A percentile compares a stretch with the other conserved stretches of the same genome.
These are phyloP conservation scores for Psittacus erithacus DNA, from an alignment of 2,113 vertebrate species.

Conservation along the genomic window DNA sequence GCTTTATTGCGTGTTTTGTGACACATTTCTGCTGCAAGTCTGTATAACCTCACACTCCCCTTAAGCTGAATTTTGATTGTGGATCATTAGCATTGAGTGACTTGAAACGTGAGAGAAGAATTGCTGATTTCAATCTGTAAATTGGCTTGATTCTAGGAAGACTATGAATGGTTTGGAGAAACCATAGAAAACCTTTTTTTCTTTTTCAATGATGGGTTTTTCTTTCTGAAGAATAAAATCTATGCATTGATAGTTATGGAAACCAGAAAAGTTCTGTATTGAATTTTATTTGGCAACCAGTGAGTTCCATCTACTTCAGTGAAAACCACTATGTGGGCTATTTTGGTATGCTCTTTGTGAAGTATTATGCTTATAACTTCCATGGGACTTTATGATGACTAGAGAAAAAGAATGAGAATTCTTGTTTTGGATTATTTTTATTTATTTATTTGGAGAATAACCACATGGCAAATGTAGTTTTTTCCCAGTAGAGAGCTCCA, in stretches of 20 bases:
- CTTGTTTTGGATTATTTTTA: conserved; percentile 25
- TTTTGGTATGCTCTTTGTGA: not conserved
- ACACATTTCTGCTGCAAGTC: not conserved
- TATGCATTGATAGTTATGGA: not conserved
- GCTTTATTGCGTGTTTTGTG: not conserved
- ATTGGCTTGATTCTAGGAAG: not conserved
- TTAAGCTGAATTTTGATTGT: not conserved
- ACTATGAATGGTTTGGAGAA: not conserved
- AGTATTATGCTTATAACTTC: not conserved
- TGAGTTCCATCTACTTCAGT: not conserved
- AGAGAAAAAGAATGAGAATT: conserved; percentile 7
- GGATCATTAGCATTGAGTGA: not conserved
- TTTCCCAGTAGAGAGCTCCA: conserved; percentile 57
- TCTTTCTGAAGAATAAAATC: not conserved
- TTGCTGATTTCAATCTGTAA: not conserved
- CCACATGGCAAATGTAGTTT: conserved; percentile 48
- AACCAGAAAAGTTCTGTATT: not conserved
- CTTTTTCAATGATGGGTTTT: not conserved
- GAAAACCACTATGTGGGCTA: not conserved
- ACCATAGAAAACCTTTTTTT: not conserved
- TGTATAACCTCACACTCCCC: not conserved
- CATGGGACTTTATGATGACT: not conserved
- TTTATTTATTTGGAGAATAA: conserved; percentile 45
- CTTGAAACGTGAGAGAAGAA: not conserved
- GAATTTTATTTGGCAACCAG: not conserved